These are phyloP conservation scores for Helicorthomorpha holstii DNA, from an alignment of 1,140 invertebrate genomes.

Conservation along the genomic window DNA sequence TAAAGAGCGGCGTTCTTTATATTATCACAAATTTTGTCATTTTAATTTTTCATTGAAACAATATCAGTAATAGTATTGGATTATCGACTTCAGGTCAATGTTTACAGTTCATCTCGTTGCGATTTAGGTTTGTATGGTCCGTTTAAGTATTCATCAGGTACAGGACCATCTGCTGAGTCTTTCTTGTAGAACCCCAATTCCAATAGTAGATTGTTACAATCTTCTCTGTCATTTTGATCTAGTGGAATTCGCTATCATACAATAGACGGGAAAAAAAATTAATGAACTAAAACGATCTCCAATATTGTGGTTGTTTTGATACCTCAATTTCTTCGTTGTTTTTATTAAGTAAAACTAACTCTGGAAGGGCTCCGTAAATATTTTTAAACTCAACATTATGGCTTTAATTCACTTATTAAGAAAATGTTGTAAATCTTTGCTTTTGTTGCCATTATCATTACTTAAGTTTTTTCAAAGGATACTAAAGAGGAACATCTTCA, in stretches of 20 bases:
- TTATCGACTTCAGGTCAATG: no score
- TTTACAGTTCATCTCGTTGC: no score
- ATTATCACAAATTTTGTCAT: no score
- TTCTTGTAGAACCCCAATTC: slow-evolving; percentile 40
- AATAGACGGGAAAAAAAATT: slow-evolving; percentile 4
- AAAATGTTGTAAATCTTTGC: no score
- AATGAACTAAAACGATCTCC: no score
- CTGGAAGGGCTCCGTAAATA: slow-evolving; percentile 45
- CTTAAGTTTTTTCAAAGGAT: no score
- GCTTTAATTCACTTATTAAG: no score
- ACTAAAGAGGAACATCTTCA: slow-evolving; percentile 51
- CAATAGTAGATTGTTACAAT: slow-evolving; percentile 46
- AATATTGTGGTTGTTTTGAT: not conserved
- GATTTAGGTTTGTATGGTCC: slow-evolving; percentile 18
- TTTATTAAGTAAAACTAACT: slow-evolving; percentile 41
- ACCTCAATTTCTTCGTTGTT: slow-evolving; percentile 28
- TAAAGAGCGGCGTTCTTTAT: no score
- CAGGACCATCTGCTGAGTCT: slow-evolving; percentile 13
- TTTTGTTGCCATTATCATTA: no score
- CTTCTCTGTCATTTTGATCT: slow-evolving; percentile 36
- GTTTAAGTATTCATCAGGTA: slow-evolving; percentile 17
- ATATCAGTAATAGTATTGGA: no score
- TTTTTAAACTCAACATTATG: slow-evolving; percentile 32
- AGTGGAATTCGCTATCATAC: slow-evolving; percentile 42
- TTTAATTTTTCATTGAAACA: no score